Evolutionary conservation across 2,888 invertebrate genomes (phyloP).

Genomic region (Entomobrya multifasciata): DNA sequence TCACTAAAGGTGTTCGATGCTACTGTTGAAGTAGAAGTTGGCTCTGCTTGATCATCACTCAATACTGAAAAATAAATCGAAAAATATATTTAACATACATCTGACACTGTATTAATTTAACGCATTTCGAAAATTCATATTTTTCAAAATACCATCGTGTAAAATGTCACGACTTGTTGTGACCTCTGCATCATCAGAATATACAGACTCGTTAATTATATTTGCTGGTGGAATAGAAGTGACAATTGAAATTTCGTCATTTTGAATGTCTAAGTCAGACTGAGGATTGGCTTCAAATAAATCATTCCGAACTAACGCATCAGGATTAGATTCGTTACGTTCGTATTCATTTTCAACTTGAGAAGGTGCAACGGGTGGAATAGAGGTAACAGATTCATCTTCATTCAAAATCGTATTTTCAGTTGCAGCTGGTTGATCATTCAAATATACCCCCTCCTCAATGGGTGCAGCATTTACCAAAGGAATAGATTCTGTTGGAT

Average conservation of each 20-base stretch:
- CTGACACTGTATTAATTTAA: neutral
- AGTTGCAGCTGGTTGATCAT: neutral
- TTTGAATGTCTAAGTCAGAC: neutral
- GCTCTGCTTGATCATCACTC: neutral
- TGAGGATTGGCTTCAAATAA: neutral
- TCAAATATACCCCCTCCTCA: neutral
- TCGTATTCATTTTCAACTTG: neutral
- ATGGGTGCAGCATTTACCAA: neutral
- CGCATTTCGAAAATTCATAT: too few species aligned
- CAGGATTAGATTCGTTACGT: neutral
- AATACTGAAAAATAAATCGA: neutral
- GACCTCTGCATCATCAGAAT: neutral
- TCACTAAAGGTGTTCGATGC: too few species aligned
- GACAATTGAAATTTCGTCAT: slow-evolving; percentile 20
- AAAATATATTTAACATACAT: neutral
- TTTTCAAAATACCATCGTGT: neutral
- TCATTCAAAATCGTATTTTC: neutral
- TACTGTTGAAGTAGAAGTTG: neutral
- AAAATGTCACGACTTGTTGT: neutral
- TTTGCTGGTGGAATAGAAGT: neutral
- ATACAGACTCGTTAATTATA: neutral
- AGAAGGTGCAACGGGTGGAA: neutral
- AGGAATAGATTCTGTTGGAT: neutral
- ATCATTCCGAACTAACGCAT: neutral
- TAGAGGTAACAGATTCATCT: neutral